Evolutionary conservation across 2,888 invertebrate species (phyloP), one percentile per base, ranked within the genome.

Genomic region (Mallateleia sp.): DNA sequence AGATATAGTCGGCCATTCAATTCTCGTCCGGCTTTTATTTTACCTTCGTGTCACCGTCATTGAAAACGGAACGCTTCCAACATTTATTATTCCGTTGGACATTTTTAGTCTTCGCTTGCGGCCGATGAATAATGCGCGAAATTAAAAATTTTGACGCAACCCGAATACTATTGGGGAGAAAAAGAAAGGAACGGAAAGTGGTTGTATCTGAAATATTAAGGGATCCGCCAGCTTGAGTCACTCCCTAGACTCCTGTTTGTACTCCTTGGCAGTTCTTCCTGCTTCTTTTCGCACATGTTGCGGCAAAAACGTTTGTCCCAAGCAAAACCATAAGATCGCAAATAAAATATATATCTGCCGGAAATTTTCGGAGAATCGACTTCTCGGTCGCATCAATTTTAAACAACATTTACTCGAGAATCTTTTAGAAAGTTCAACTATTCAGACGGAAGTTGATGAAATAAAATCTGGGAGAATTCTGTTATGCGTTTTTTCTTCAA

Each of bases 121-220:
- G n/a, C n/a, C n/a, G n/a, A 50, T 67, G 6, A 56, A 67, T 64
- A 28, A 78, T 58, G 32, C 56, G 58, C 18, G 34, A 62, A 60
- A 79, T 67, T 47, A 79, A 71, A 69, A 60, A 42, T 81, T 66
- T 74, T 67, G 58, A 69, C 45, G 75, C 75, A 42, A 60, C 45
- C 62, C 20, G 56, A 79, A 83, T 58, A 78, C 38, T 71, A 60
- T 56, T 18, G 60, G 64, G 69, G 42, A 50, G 60, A 54, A 69
- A 32, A 42, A 47, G 56, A 62, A 66, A 83, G 82, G 82, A 83
- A 81, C 72, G 84, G 45, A 86, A 88, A 90, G 89, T 83, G 86
- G 89, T 62, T 89, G 75, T 81, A 77, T 28, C 62, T 89, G 87
- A 91, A 91, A 90, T 91, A 91, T 91, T 91, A 87, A 89, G 85